phyloP scores from a whole-genome alignment of 2,888 invertebrate genomes.

The Ernsta delagoae region DNA sequence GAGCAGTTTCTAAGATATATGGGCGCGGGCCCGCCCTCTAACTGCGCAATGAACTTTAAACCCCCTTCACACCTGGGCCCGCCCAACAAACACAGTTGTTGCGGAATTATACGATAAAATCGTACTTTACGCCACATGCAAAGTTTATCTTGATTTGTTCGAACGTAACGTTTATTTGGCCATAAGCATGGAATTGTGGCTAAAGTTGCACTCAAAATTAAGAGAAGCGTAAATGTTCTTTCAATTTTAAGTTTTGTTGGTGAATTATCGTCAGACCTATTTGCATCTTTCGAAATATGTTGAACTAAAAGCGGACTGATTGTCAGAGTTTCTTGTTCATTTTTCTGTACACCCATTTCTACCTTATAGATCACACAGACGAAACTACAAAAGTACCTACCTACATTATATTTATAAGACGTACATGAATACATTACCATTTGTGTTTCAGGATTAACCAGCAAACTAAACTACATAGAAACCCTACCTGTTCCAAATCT shows the following conservation, averaged over 20 bases:
- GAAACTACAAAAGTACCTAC: too few relatives aligned
- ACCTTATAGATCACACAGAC: too few relatives aligned
- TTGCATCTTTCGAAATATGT: too few relatives aligned
- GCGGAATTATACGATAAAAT: conserved; percentile 53
- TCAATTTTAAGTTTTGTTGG: too few relatives aligned
- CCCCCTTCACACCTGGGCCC: conserved; percentile 74
- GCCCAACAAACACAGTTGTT: conserved; percentile 79
- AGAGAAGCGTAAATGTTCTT: too few relatives aligned
- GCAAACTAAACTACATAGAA: background rate
- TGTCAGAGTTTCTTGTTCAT: too few relatives aligned
- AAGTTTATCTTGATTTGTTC: conserved; percentile 37
- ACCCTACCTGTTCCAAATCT: background rate
- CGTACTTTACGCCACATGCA: conserved; percentile 43
- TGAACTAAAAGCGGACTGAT: too few relatives aligned
- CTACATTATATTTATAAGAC: too few relatives aligned
- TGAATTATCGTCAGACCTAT: too few relatives aligned
- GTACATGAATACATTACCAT: too few relatives aligned
- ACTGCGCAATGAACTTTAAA: conserved; percentile 81
- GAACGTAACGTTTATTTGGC: conserved; percentile 21
- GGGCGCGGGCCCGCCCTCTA: conserved; percentile 69
- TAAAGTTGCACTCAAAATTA: background rate
- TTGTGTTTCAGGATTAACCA: too few relatives aligned
- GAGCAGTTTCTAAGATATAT: conserved; percentile 72
- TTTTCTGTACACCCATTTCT: too few relatives aligned
- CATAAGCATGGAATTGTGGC: background rate